These are phyloP conservation scores for Hepsetus odoe DNA, from an alignment of 2,113 vertebrate genomes.

Conservation along the genomic window DNA sequence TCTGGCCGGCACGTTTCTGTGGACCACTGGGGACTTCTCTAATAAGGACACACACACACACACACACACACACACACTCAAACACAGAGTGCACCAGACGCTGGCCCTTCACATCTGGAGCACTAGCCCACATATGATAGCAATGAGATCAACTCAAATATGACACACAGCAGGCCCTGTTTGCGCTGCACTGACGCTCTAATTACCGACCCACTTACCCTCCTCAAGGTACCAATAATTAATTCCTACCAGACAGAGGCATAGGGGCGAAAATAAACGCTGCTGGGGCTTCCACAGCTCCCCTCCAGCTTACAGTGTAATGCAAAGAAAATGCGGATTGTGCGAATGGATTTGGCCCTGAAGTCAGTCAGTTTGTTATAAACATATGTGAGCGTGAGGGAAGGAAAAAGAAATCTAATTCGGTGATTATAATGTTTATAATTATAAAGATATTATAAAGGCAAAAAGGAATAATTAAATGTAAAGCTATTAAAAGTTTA, in stretches of 20 bases:
- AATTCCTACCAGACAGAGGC: constrained; percentile 45
- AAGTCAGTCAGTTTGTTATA: too few relatives aligned
- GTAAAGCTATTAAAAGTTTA: too few relatives aligned
- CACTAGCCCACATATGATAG: constrained; percentile 55
- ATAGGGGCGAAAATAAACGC: constrained; percentile 17
- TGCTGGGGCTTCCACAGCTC: background rate
- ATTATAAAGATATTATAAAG: too few relatives aligned
- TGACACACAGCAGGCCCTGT: constrained; percentile 71
- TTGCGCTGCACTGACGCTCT: constrained; percentile 64
- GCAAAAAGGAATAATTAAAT: too few relatives aligned
- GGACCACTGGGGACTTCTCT: constrained; percentile 60
- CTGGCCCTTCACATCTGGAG: constrained; percentile 67
- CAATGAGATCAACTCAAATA: constrained; percentile 68
- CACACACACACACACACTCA: too few relatives aligned
- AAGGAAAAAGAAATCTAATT: too few relatives aligned
- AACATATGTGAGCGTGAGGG: too few relatives aligned
- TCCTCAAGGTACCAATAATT: constrained; percentile 58
- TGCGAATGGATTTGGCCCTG: background rate
- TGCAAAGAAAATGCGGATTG: background rate
- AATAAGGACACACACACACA: constrained; percentile 48
- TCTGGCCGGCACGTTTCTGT: constrained; percentile 64
- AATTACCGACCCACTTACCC: constrained; percentile 78
- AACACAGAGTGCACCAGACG: constrained; percentile 11
- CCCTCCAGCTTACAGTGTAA: background rate
- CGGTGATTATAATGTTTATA: too few relatives aligned